Evolutionary conservation across 2,113 vertebrate species (phyloP).

Genomic region (Synchiropus splendidus): DNA sequence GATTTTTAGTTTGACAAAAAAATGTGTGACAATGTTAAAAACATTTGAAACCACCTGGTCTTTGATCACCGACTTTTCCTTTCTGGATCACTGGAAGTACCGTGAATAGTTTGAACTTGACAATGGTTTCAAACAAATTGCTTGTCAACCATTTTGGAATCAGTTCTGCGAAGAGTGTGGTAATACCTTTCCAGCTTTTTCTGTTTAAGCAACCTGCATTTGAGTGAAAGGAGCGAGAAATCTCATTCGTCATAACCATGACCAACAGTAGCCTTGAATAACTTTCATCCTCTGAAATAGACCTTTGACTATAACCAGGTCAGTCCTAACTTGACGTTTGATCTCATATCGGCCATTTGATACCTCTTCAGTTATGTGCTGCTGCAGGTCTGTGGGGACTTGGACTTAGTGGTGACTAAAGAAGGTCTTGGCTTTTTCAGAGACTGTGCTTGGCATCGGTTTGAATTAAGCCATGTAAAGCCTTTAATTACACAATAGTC

Average conservation of each 20-base stretch:
- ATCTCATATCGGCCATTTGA: conserved; percentile 37
- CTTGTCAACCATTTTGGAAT: too few species aligned
- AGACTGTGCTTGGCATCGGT: conserved; percentile 16
- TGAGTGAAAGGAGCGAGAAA: neutral
- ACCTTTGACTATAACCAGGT: conserved; percentile 30
- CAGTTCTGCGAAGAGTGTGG: too few species aligned
- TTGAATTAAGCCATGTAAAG: conserved; percentile 19
- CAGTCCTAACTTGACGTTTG: conserved; percentile 34
- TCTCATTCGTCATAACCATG: conserved; percentile 10
- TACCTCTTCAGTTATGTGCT: conserved; percentile 26
- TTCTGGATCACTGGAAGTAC: too few species aligned
- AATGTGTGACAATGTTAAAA: too few species aligned
- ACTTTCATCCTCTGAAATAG: conserved; percentile 11
- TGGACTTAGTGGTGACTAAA: conserved; percentile 17
- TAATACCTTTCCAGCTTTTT: too few species aligned
- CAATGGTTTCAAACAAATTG: too few species aligned
- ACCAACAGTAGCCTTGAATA: conserved; percentile 13
- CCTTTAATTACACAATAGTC: conserved; percentile 10
- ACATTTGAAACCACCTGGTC: too few species aligned
- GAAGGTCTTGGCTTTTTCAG: conserved; percentile 6
- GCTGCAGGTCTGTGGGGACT: conserved; percentile 25
- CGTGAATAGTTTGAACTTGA: too few species aligned
- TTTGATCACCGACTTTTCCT: too few species aligned
- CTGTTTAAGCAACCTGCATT: too few species aligned
- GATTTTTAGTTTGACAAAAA: too few species aligned